Conservation (phyloP, 2,797 vertebrate genomes). For the Dallia pectoralis region DNA sequence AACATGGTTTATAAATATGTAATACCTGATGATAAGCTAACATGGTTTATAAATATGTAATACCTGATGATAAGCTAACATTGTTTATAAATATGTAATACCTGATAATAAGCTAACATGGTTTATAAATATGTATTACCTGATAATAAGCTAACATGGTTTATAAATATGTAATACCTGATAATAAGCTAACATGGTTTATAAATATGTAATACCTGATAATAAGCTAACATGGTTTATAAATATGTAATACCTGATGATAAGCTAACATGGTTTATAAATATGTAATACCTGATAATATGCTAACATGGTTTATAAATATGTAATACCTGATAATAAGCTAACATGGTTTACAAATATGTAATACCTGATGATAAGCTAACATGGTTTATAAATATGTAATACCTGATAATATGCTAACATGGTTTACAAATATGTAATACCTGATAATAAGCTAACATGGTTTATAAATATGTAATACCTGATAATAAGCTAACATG, state of each 20-base stretch:
- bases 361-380: neutral
- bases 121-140: neutral
- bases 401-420: neutral
- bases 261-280: neutral
- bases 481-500: neutral
- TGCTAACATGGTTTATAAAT: neutral
- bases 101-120: neutral
- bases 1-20: neutral
- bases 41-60: neutral
- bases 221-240: slow-evolving; percentile 2
- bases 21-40: neutral
- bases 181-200: slow-evolving; percentile 2
- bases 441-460: neutral
- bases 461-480: neutral
- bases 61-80: neutral
- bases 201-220: neutral
- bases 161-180: neutral
- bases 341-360: neutral
- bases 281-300: neutral
- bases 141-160: neutral
- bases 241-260: neutral
- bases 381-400: neutral
- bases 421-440: neutral
- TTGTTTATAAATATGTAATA: neutral
- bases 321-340: neutral